Evolutionary conservation across 2,797 vertebrate species (phyloP).

Genomic region (Sparus aurata): DNA sequence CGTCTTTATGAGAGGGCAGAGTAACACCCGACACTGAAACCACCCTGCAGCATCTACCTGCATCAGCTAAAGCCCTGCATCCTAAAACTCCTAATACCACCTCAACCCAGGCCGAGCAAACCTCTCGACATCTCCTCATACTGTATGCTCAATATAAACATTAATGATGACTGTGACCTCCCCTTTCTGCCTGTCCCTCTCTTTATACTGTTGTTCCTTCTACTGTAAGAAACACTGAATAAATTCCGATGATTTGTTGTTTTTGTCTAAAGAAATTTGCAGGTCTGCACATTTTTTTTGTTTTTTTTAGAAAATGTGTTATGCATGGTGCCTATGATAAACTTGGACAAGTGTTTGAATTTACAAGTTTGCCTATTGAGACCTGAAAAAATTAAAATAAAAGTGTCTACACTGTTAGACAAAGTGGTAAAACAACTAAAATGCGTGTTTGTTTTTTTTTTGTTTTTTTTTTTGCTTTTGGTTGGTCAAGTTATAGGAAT

Average conservation of each 20-base stretch:
- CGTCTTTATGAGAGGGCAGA: conserved; percentile 90
- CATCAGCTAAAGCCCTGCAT: conserved; percentile 35
- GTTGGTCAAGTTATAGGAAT: not conserved
- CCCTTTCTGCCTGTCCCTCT: not conserved
- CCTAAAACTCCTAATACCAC: conserved; percentile 20
- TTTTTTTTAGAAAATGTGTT: conserved; percentile 28
- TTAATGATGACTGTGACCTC: conserved; percentile 46
- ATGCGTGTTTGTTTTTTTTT: too few species aligned
- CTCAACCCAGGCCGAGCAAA: conserved; percentile 20
- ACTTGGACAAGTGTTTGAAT: conserved; percentile 48
- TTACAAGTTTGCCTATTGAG: conserved; percentile 33
- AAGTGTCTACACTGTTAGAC: conserved; percentile 39
- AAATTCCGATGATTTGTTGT: conserved; percentile 70
- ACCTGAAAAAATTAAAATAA: conserved; percentile 55
- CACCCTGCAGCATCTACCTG: conserved; percentile 1
- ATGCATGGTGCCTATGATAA: conserved; percentile 43
- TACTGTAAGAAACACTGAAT: conserved; percentile 74
- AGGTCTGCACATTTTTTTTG: conserved; percentile 19
- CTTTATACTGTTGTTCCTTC: conserved; percentile 45
- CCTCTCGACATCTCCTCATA: conserved; percentile 6
- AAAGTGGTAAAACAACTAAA: conserved; percentile 10
- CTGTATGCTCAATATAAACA: conserved; percentile 52
- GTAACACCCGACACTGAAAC: conserved; percentile 51
- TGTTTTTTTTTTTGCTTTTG: not conserved
- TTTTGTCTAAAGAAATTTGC: conserved; percentile 35